Conservation (phyloP, 2,888 invertebrate species). For the Meiosimyza platycephala region DNA sequence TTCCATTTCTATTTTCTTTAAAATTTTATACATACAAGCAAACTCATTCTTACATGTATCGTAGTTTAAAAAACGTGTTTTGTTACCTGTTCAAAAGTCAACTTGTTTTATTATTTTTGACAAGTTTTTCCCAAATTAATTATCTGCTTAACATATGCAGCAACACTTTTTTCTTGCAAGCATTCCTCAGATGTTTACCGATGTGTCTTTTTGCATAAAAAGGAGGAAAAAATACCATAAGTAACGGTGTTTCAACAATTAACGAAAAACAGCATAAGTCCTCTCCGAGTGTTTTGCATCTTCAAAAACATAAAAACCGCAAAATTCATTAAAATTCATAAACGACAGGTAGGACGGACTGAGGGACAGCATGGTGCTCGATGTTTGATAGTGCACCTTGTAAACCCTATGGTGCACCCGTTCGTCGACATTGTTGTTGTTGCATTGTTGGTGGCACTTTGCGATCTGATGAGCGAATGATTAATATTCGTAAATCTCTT, state of each 20-base stretch:
- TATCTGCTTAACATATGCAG: too few relatives aligned
- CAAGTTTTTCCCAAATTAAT: too few relatives aligned
- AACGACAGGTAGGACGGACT: conserved; percentile 27
- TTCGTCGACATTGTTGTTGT: conserved; percentile 5
- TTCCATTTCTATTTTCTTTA: too few relatives aligned
- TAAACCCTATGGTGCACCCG: conserved; percentile 38
- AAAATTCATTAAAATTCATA: conserved; percentile 36
- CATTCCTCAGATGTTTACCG: too few relatives aligned
- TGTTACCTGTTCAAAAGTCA: too few relatives aligned
- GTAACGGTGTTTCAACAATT: conserved; percentile 8
- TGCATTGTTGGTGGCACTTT: conserved; percentile 55
- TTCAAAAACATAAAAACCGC: conserved; percentile 30
- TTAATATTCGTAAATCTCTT: conserved; percentile 53
- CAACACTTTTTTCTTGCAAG: neutral
- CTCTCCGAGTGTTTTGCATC: conserved; percentile 18
- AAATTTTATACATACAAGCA: too few relatives aligned
- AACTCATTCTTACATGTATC: too few relatives aligned
- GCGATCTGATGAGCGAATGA: conserved; percentile 55
- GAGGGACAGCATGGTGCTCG: conserved; percentile 17
- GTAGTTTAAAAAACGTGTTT: too few relatives aligned
- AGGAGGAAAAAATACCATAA: neutral
- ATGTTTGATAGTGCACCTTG: conserved; percentile 27
- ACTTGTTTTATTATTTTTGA: too few relatives aligned
- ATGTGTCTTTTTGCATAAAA: neutral
- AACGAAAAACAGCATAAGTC: neutral